These are phyloP conservation scores for Trypoxylus dichotomus DNA, from an alignment of 1,140 invertebrate species.

Conservation along the genomic window DNA sequence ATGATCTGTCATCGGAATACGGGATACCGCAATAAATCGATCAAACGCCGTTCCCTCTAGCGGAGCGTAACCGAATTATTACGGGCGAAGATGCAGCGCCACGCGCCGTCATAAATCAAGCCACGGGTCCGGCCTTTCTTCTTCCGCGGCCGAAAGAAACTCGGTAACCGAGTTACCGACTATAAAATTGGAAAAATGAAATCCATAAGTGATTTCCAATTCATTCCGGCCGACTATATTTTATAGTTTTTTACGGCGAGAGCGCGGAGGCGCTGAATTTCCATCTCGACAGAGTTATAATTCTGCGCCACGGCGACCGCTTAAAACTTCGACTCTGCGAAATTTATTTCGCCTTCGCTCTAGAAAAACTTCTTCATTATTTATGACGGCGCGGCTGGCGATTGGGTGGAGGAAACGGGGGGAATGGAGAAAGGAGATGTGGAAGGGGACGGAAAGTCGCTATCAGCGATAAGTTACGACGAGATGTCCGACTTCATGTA, in stretches of 20 bases:
- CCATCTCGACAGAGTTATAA: conserved; percentile 12
- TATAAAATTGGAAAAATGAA: conserved; percentile 25
- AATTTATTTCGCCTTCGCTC: conserved; percentile 1
- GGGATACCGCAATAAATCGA: no score
- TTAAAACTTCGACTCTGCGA: conserved; percentile 9
- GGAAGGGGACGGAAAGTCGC: no score
- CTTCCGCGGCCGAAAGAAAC: not conserved
- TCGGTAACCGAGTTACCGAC: conserved; percentile 6
- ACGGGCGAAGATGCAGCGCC: not conserved
- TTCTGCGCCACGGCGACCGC: not conserved
- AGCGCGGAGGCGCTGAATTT: conserved; percentile 27
- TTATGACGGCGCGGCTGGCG: conserved; percentile 2
- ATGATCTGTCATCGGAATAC: no score
- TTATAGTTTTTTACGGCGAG: conserved; percentile 4
- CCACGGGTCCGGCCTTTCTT: not conserved
- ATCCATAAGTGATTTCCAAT: conserved; percentile 25
- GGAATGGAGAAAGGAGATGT: not conserved
- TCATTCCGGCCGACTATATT: conserved; percentile 21
- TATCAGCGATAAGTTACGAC: no score
- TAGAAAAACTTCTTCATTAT: conserved; percentile 24
- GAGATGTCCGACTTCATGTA: no score
- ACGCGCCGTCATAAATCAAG: not conserved
- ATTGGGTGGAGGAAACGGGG: no score
- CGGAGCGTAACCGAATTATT: not conserved
- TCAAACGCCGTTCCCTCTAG: no score